Base-by-base conservation (phyloP, 1,140 invertebrate genomes). In the Semibalanus balanoides region DNA sequence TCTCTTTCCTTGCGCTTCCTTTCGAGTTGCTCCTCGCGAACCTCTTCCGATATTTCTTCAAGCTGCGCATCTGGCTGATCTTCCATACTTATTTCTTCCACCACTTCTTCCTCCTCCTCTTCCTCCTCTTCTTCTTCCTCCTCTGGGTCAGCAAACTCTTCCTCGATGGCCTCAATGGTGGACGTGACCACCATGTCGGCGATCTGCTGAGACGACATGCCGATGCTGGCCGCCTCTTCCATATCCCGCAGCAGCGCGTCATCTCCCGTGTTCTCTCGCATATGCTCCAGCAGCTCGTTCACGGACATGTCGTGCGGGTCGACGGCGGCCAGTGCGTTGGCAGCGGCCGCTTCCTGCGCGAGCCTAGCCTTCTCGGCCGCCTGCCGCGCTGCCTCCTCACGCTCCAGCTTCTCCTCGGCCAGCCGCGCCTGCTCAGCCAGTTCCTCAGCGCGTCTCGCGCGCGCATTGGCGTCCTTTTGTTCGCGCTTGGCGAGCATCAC, bases 271-370 rank as follows among this genome's bases (percentile, higher is more conserved):
- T 30, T 72, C n/a, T 72, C 70, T 3, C 70, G n/a, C 70, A 72
- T 72, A 19, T 72, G 70, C n/a, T 72, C 70, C 11, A 72, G 70
- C 70, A 72, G 70, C n/a, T 72, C 70, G 29, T 72, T 72, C 3
- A 72, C 70, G 11, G 70, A 72, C 70, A 72, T 72, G 29, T 72
- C 70, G 29, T 72, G 25, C 5, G 70, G 25, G 25, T 72, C 70
- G 7, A 72, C 70, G 19, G 9, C n/a, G 70, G 70, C n/a, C 70
- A 72, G 29, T 19, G 70, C 70, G 7, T 11, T n/a, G 0, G 70
- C 70, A 0, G n/a, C 25, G 29, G 70, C 70, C n/a, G 25, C 70
- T 19, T 72, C 70, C 29, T 72, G 11, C 25, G 70, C 70, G 3
- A 28, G 22, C 7, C 28, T 1, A 28, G n/a, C 29, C n/a, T 30